Conservation (phyloP, 2,888 invertebrate species). For the Eristalinus sepulchralis region DNA sequence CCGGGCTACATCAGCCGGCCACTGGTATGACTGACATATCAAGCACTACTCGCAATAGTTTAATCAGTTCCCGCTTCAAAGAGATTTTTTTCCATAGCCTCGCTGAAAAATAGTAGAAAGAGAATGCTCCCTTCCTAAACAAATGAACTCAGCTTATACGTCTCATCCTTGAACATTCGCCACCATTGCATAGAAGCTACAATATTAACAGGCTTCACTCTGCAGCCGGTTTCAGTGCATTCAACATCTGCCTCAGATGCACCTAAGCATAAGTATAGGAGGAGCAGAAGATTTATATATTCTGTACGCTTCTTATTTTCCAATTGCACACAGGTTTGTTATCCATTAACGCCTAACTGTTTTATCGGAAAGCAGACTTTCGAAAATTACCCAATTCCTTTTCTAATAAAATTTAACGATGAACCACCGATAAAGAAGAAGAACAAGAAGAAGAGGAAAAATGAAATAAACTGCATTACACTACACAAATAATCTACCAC, state of each 20-base stretch:
- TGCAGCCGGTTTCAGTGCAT: background rate
- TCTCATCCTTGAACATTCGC: too few species aligned
- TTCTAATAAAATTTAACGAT: slow-evolving; percentile 31
- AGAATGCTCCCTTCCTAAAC: too few species aligned
- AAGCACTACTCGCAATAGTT: too few species aligned
- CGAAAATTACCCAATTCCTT: slow-evolving; percentile 36
- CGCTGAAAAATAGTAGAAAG: too few species aligned
- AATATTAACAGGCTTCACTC: too few species aligned
- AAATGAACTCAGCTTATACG: too few species aligned
- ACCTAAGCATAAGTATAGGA: background rate
- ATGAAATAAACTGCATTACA: slow-evolving; percentile 32
- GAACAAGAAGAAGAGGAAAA: slow-evolving; percentile 9
- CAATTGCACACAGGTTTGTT: background rate
- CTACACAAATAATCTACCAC: slow-evolving; percentile 31
- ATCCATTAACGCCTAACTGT: background rate
- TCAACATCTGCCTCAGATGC: background rate
- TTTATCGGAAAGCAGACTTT: slow-evolving; percentile 7
- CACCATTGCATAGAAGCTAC: too few species aligned
- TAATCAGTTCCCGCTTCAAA: too few species aligned
- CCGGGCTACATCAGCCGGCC: too few species aligned
- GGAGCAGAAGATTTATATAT: background rate
- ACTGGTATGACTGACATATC: too few species aligned
- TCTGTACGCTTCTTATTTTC: background rate
- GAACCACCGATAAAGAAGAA: background rate
- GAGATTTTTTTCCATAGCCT: too few species aligned